A percentile compares a stretch with the other conserved stretches of the same genome.
phyloP scores from a whole-genome alignment of 2,113 vertebrate genomes.

The Psilopsiagon aurifrons region DNA sequence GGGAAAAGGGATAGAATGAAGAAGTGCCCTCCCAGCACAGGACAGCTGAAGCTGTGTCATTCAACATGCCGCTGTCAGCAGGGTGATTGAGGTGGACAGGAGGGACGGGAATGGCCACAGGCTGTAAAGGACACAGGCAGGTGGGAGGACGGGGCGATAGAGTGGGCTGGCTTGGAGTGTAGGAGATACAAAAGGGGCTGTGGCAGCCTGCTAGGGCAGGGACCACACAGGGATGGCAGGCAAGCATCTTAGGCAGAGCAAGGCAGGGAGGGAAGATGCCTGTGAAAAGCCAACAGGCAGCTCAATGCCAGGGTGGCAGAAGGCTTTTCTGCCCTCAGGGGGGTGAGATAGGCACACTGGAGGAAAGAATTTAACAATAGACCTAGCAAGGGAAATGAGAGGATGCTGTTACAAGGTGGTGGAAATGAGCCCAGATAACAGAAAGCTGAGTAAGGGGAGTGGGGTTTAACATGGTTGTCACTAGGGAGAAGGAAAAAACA shows the following conservation, averaged over 20 bases:
- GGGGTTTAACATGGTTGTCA: not conserved
- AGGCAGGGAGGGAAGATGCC: not conserved
- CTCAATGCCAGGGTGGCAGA: accelerated
- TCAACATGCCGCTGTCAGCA: conserved; percentile 85
- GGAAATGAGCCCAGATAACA: not conserved
- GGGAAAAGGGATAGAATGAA: conserved; percentile 34
- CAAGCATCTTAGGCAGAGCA: not conserved
- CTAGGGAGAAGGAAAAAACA: not conserved
- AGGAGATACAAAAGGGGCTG: conserved; percentile 86
- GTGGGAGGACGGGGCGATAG: conserved; percentile 75
- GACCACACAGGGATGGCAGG: not conserved
- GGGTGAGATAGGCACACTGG: not conserved
- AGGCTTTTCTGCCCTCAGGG: not conserved
- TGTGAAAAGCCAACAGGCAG: not conserved
- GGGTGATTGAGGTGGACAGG: conserved; percentile 95
- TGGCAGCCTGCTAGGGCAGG: not conserved
- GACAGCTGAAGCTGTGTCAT: conserved; percentile 96
- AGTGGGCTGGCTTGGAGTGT: conserved; percentile 46
- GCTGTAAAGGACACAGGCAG: conserved; percentile 96
- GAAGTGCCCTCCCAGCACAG: not conserved
- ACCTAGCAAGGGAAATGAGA: not conserved
- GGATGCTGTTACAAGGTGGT: not conserved
- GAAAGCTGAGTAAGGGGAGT: not conserved
- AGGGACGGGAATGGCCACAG: conserved; percentile 83
- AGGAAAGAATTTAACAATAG: not conserved